These are phyloP conservation scores for Dendronephthya gigantea DNA, from an alignment of 64 coral and sea anemone species.

Conservation along the genomic window DNA sequence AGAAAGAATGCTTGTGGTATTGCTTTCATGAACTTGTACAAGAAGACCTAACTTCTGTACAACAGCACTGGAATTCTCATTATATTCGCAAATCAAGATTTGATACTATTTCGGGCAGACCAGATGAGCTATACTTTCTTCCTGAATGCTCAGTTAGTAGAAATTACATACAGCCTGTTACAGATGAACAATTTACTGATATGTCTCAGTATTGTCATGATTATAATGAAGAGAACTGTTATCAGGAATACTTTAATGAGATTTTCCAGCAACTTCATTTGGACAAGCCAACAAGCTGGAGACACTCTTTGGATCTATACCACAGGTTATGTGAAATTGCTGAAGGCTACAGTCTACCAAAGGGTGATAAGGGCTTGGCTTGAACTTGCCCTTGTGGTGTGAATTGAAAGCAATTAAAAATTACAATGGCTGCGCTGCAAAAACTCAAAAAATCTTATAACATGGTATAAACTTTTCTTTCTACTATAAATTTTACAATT, in stretches of 20 bases:
- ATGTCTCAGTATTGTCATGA: conserved; percentile 12
- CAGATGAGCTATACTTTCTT: conserved; percentile 2
- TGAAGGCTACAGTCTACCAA: neutral
- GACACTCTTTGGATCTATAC: neutral
- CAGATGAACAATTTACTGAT: neutral
- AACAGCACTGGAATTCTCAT: neutral
- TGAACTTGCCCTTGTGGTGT: neutral
- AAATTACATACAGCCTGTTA: neutral
- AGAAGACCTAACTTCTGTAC: neutral
- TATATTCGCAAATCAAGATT: conserved; percentile 13
- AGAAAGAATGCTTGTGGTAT: conserved; percentile 1
- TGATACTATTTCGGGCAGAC: neutral
- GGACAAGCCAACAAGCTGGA: neutral
- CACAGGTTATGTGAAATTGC: neutral
- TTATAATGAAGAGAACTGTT: neutral
- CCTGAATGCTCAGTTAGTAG: neutral
- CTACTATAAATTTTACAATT: conserved; percentile 21
- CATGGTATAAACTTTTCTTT: neutral
- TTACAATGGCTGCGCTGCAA: neutral
- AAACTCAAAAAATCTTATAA: neutral
- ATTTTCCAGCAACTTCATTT: neutral
- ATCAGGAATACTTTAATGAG: neutral
- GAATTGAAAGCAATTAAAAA: conserved; percentile 1
- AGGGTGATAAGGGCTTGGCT: too few relatives aligned
- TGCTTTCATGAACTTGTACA: neutral